Evolutionary conservation across 2,113 vertebrate genomes (phyloP).

Genomic region (Galemys pyrenaicus): DNA sequence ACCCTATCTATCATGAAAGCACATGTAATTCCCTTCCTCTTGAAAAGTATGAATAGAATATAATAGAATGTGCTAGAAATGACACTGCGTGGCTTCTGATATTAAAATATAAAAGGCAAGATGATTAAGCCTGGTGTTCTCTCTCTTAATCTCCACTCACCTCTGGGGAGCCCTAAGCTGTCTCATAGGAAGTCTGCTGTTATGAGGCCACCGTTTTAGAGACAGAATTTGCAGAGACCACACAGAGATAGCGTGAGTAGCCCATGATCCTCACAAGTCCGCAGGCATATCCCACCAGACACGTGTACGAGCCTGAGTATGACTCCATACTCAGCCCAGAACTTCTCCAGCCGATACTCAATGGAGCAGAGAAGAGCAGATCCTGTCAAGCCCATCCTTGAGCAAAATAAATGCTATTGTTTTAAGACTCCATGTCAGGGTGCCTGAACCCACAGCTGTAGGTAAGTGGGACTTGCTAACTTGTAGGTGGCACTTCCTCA

Average conservation of each 20-base stretch:
- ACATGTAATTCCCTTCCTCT: not conserved
- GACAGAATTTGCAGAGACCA: no score
- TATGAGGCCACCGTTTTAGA: not conserved
- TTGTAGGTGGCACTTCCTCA: not conserved
- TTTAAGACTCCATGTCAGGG: not conserved
- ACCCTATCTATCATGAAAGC: not conserved
- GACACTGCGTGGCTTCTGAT: rapidly evolving
- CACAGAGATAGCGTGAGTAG: rapidly evolving
- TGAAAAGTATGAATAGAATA: no score
- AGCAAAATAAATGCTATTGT: not conserved
- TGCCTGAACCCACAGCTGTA: not conserved
- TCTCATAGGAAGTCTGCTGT: not conserved
- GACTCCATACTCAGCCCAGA: not conserved
- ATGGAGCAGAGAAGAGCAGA: not conserved
- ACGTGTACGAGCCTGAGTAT: not conserved
- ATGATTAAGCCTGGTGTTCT: not conserved
- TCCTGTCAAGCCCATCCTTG: not conserved
- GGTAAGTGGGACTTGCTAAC: not conserved
- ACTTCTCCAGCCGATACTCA: no score
- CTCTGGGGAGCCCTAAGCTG: not conserved
- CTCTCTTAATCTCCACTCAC: not conserved
- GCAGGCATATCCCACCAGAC: not conserved
- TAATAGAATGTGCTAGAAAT: not conserved
- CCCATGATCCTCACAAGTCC: not conserved
- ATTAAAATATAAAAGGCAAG: not conserved